Base-by-base conservation (phyloP, 2,797 vertebrate genomes). In the Hypotaenidia philippensis region DNA sequence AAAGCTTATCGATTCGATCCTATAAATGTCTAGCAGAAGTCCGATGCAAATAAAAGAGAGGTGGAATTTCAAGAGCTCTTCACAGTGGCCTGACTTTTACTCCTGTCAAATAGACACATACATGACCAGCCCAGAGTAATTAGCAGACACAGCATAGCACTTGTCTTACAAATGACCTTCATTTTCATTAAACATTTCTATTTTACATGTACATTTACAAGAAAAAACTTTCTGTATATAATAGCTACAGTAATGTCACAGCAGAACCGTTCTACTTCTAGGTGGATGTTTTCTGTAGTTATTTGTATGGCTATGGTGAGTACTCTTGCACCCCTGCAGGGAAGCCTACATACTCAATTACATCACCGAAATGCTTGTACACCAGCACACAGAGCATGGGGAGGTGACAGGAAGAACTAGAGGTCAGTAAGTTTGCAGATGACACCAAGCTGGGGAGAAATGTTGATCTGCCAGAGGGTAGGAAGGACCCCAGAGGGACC, bases 1-100 rank as follows among this genome's bases (percentile, higher is more conserved):
- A 89, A 93, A 68, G 60, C 70, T 89, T 91, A 89, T 87, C 1
- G 36, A 85, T 84, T 87, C 55, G 82, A 38, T 90, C 49, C 56
- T 84, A 63, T 53, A 83, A 92, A 90, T 64, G 16, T 75, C 64
- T 83, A 82, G 59, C 34, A 81, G 49, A 36, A 3, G 8, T 83
- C 26, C 29, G 77, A 53, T 16, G 36, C 40, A 95, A 94, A 92
- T 80, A 83, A 60, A 66, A 77, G 16, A 34, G 8, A 21, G 5
- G 3, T 66, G 55, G 18, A 78, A 85, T 77, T 94, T 94, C 68
- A 75, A 45, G 60, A 85, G 41, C 34, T 89, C 34, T 87, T 80
- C 38, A 41, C 36, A 61, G 20, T 71, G 81, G 79, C 60, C 38
- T 94, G 75, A 72, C 66, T 90, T 94, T 93, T 69, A 61, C 9